Conservation (phyloP, 1,140 invertebrate species). For the Meteorus sp. region DNA sequence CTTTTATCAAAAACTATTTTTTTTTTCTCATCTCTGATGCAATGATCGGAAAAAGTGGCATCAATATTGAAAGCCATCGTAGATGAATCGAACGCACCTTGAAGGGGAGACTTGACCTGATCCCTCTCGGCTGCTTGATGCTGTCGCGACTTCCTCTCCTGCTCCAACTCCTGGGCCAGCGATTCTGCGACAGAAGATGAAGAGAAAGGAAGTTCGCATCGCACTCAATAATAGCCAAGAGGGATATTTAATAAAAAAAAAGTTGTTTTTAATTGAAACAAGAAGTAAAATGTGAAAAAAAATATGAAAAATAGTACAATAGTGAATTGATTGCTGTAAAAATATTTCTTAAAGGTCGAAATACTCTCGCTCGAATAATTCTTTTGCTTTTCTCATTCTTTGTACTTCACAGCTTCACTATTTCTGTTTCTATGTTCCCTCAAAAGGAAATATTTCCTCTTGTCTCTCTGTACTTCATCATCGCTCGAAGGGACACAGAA, state of each 20-base stretch:
- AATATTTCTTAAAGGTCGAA: no score
- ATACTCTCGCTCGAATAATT: no score
- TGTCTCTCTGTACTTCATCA: no score
- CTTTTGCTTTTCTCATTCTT: no score
- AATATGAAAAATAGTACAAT: no score
- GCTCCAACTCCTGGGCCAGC: conserved; percentile 79
- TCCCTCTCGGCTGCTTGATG: conserved; percentile 75
- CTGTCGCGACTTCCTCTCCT: conserved; percentile 80
- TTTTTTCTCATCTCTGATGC: no score
- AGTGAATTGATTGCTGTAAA: no score
- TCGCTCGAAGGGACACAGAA: background rate
- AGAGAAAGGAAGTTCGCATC: conserved; percentile 32
- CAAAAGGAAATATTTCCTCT: no score
- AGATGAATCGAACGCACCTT: conserved; percentile 63
- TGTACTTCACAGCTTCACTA: no score
- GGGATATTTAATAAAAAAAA: background rate
- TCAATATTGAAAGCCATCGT: background rate
- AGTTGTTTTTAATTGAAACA: background rate
- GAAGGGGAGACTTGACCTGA: conserved; percentile 77
- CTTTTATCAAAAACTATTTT: no score
- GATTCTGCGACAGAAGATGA: conserved; percentile 68
- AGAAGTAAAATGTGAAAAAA: no score
- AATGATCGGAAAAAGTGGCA: background rate
- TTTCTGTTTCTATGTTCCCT: no score
- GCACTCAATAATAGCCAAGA: conserved; percentile 19